These are phyloP conservation scores for Drosophila orosa DNA, from an alignment of 1,140 invertebrate genomes.

Conservation along the genomic window DNA sequence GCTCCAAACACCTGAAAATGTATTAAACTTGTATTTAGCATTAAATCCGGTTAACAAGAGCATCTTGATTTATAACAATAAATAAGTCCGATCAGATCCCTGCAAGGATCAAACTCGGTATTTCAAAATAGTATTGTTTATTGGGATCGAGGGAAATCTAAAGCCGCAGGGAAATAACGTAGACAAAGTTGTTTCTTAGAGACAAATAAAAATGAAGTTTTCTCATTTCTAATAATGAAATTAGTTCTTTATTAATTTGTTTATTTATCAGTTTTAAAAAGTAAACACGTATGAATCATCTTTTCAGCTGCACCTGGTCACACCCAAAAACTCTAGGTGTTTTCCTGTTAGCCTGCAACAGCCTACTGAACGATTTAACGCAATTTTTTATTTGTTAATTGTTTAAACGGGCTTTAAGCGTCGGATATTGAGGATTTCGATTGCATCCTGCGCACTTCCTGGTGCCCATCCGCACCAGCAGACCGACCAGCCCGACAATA, in stretches of 20 bases:
- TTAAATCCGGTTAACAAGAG: no score
- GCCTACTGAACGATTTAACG: conserved; percentile 16
- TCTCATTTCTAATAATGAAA: neutral
- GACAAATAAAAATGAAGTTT: neutral
- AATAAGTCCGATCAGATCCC: neutral
- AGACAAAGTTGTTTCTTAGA: neutral
- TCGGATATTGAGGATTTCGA: neutral
- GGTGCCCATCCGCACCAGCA: conserved; percentile 23
- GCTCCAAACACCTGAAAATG: neutral
- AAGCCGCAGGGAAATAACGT: neutral
- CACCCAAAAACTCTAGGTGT: conserved; percentile 6
- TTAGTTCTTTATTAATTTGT: neutral
- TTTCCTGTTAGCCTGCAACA: conserved; percentile 12
- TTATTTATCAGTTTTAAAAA: neutral
- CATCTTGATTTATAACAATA: neutral
- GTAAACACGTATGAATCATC: conserved; percentile 23
- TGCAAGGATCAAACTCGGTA: neutral
- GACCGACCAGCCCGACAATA: neutral
- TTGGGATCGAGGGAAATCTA: no score
- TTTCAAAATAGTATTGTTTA: no score
- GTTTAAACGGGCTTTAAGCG: conserved; percentile 5
- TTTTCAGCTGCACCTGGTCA: conserved; percentile 7
- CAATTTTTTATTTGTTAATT: conserved; percentile 34
- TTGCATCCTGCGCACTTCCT: neutral
- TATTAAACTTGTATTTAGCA: conserved; percentile 7